phyloP scores from a whole-genome alignment of 2,888 invertebrate species.

The Andrena camellia region DNA sequence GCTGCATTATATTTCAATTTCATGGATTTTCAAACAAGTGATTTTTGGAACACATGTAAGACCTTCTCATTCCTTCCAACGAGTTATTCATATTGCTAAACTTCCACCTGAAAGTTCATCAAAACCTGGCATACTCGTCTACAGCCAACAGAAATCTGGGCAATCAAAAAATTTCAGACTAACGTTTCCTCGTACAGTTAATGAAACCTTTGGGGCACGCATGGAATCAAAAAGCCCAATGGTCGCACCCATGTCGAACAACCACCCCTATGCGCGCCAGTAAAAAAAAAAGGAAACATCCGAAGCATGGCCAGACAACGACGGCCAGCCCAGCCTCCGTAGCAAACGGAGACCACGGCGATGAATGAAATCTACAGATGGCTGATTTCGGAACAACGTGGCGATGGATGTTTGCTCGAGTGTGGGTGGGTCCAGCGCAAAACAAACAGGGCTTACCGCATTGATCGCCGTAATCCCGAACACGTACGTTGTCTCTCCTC shows the following conservation, averaged over 20 bases:
- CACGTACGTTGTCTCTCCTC: conserved; percentile 75
- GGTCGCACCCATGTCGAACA: neutral
- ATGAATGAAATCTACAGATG: conserved; percentile 75
- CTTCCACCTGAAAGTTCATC: no score
- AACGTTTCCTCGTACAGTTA: neutral
- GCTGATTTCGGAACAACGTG: conserved; percentile 69
- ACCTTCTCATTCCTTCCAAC: no score
- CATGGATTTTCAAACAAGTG: no score
- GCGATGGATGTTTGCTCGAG: conserved; percentile 59
- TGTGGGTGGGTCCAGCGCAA: conserved; percentile 75
- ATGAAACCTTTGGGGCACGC: neutral
- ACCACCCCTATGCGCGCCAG: neutral
- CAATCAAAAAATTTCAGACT: no score
- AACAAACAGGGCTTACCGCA: conserved; percentile 83
- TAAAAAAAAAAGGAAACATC: conserved; percentile 29
- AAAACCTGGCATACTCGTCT: no score
- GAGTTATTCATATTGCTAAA: no score
- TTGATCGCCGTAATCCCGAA: conserved; percentile 83
- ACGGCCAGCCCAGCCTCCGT: conserved; percentile 27
- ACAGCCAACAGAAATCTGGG: no score
- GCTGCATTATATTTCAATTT: no score
- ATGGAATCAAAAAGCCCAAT: neutral
- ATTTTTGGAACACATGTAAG: no score
- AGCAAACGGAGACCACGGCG: conserved; percentile 61
- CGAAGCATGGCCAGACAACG: conserved; percentile 43